These are phyloP conservation scores for Chelonia mydas DNA, from an alignment of 2,797 vertebrate species.

Conservation along the genomic window DNA sequence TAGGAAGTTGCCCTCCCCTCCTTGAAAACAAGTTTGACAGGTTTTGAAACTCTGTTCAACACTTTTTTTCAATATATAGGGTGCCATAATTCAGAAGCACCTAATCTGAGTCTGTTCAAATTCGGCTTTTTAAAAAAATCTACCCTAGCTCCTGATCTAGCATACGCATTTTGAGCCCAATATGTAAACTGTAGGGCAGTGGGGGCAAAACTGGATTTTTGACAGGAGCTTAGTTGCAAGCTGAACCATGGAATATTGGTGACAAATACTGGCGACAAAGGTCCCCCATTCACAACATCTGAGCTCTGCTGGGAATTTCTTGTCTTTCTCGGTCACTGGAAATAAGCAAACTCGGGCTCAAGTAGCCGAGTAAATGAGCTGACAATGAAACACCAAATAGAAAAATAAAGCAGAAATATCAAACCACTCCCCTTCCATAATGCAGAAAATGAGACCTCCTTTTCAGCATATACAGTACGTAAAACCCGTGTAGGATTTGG, in stretches of 20 bases:
- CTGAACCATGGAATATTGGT: background rate
- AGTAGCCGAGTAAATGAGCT: background rate
- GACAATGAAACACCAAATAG: background rate
- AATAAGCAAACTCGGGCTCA: slow-evolving; percentile 14
- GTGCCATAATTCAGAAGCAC: background rate
- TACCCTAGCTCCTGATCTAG: background rate
- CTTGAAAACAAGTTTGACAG: background rate
- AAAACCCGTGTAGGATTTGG: slow-evolving; percentile 45
- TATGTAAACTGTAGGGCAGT: background rate
- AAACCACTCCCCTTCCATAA: background rate
- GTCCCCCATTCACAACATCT: background rate
- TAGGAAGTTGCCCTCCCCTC: background rate
- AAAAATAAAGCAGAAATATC: background rate
- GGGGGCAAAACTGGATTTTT: background rate
- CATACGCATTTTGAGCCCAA: background rate
- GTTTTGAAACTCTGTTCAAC: background rate
- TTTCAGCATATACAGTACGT: background rate
- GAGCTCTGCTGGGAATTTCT: background rate
- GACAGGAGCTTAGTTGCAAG: background rate
- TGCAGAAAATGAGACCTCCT: slow-evolving; percentile 33
- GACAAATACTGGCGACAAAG: background rate
- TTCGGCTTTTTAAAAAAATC: background rate
- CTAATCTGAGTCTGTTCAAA: background rate
- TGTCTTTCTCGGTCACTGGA: background rate
- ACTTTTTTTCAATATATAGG: too few relatives aligned